phyloP scores from a whole-genome alignment of 2,888 invertebrate genomes.

The Phytoseiulus persimilis region DNA sequence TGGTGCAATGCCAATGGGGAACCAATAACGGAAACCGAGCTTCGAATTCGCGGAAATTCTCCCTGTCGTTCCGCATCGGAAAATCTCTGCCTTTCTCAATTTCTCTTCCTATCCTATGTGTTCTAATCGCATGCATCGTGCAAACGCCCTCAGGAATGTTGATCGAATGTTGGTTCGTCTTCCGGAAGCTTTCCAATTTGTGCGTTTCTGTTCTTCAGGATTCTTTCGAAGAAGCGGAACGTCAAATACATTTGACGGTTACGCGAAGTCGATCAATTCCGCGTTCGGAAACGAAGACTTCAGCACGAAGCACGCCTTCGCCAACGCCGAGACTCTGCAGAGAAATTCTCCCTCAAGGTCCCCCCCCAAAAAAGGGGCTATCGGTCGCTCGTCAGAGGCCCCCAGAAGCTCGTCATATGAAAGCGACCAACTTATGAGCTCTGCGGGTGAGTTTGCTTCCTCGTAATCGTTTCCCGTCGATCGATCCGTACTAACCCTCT shows the following conservation, averaged over 20 bases:
- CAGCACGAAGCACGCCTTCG: slow-evolving; percentile 23
- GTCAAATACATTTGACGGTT: slow-evolving; percentile 13
- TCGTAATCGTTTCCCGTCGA: background rate
- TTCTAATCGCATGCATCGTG: background rate
- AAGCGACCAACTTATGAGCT: slow-evolving; percentile 34
- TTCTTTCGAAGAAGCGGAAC: slow-evolving; percentile 34
- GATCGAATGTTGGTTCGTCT: background rate
- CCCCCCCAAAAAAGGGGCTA: background rate
- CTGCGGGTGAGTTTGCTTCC: background rate
- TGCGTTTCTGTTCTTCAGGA: slow-evolving; percentile 19
- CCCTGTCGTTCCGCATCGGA: background rate
- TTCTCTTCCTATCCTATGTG: background rate
- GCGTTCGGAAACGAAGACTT: background rate
- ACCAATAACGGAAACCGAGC: background rate
- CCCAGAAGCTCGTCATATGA: slow-evolving; percentile 24
- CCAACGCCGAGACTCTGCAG: background rate
- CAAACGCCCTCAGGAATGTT: background rate
- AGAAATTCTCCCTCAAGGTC: slow-evolving; percentile 7
- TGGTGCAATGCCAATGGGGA: background rate
- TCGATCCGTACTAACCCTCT: background rate
- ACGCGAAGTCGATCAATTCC: background rate
- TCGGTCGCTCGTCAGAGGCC: slow-evolving; percentile 25
- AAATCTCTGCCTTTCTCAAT: background rate
- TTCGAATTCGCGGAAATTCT: background rate
- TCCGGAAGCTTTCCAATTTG: background rate